Evolutionary conservation across 2,113 vertebrate genomes (phyloP), one percentile per base, ranked within the genome.

Genomic region (Delphinapterus leucas): DNA sequence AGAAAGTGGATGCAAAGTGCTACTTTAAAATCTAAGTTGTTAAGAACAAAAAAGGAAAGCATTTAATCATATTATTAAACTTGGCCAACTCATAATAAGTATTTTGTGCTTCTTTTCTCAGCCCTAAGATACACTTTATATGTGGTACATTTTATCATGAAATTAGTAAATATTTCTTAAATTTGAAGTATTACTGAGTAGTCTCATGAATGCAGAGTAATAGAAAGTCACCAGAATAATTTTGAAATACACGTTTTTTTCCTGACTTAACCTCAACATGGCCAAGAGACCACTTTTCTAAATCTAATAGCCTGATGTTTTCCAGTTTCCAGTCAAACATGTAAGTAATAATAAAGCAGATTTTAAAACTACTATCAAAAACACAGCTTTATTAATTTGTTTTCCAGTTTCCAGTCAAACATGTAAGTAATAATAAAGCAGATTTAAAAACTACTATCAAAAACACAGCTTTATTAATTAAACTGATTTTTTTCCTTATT

Each of bases 341-440:
- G 6, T 38, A 61, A 76, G 8, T 61, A 80, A 80, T 25, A 90
- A 81, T 61, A 53, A 87, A 55, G 20, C 44, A 77, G 5, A 67
- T 76, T 77, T 60, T 53, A 86, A 87, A 82, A 33, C 17, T 70
- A 55, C 47, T 68, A 95, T 82, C 31, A 82, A 41, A 97, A 95
- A 82, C 55, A 90, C 12, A 25, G 3, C 10, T 74, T 94, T 81
- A 41, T 41, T 88, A 65, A 90, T 82, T 84, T 2, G 79, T 4
- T 17, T 90, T 71, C 15, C 15, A 88, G 25, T 90, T 95, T 61
- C 55, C 81, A 74, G 28, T 81, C 21, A 85, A 26, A 61, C n/a
- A 70, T 77, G 6, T 38, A 61, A 76, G 8, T 61, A 80, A 80
- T 25, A 90, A 81, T 61, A 53, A 87, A 55, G 20, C 44, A 77